These are phyloP conservation scores for Nasua narica DNA, from an alignment of 2,797 vertebrate species.

Conservation along the genomic window DNA sequence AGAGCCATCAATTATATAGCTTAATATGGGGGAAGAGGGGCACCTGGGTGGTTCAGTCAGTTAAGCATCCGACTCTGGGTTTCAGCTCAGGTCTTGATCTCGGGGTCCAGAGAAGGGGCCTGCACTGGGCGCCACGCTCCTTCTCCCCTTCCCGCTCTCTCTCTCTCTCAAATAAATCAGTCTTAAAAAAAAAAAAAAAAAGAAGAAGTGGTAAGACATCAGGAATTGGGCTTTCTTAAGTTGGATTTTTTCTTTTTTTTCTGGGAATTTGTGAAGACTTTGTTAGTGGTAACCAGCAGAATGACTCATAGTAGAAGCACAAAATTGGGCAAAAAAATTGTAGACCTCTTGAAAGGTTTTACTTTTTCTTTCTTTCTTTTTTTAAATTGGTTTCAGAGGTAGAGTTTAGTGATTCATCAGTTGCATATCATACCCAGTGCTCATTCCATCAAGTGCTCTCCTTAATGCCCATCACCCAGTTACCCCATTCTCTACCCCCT, in stretches of 20 bases:
- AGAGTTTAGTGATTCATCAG: too few species aligned
- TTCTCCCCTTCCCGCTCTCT: too few species aligned
- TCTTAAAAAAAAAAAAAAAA: not conserved
- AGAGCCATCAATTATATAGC: conserved; percentile 11
- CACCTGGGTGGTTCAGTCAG: not conserved
- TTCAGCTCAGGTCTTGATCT: not conserved
- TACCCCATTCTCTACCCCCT: too few species aligned
- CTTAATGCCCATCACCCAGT: too few species aligned
- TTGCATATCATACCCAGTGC: too few species aligned
- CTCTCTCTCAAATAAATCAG: not conserved
- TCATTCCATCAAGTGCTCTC: too few species aligned
- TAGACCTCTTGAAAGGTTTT: conserved; percentile 4
- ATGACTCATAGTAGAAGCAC: conserved; percentile 54
- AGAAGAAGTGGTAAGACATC: not conserved
- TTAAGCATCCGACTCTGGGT: not conserved
- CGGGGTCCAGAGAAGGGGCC: not conserved
- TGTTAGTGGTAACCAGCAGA: conserved; percentile 6
- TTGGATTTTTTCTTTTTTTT: not conserved
- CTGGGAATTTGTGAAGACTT: conserved; percentile 41
- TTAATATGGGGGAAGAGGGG: not conserved
- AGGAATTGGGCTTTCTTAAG: not conserved
- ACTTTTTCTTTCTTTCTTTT: too few species aligned
- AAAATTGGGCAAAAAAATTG: conserved; percentile 55
- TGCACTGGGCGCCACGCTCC: not conserved
- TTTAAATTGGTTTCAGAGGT: too few species aligned